A percentile compares a stretch with the other conserved stretches of the same genome.
phyloP scores from a whole-genome alignment of 2,888 invertebrate species.

The Eristalis arbustorum region DNA sequence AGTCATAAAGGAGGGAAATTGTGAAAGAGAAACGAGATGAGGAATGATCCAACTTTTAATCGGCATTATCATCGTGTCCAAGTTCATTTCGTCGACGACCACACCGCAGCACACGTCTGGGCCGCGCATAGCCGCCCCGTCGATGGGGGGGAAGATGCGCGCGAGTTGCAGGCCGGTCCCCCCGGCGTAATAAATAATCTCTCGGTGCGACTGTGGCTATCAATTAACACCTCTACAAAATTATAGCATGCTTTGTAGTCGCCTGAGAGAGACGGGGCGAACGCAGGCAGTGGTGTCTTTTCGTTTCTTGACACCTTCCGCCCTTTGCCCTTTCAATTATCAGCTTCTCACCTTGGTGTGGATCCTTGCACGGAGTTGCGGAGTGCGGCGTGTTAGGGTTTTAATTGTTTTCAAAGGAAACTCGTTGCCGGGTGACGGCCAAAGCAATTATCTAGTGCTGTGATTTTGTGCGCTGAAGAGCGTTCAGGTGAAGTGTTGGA shows the following conservation, averaged over 20 bases:
- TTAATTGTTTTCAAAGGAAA: conserved; percentile 4
- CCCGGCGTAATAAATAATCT: conserved; percentile 61
- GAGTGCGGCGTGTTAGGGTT: not conserved
- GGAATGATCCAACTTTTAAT: conserved; percentile 40
- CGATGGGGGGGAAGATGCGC: conserved; percentile 1
- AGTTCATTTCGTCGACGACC: conserved; percentile 38
- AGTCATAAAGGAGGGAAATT: conserved; percentile 39
- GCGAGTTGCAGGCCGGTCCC: not conserved
- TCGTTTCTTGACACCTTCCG: conserved; percentile 53
- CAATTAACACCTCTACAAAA: conserved; percentile 70
- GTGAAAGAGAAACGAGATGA: conserved; percentile 12
- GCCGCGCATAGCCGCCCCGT: not conserved
- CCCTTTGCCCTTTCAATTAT: conserved; percentile 47
- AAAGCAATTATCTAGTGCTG: not conserved
- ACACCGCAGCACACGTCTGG: not conserved
- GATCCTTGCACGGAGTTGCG: not conserved
- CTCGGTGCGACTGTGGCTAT: conserved; percentile 58
- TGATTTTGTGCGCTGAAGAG: not conserved
- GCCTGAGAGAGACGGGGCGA: not conserved
- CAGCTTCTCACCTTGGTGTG: conserved; percentile 23
- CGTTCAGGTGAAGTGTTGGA: not conserved
- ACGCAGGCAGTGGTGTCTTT: conserved; percentile 16
- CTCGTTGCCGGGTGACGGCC: not conserved
- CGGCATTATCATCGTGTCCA: conserved; percentile 34
- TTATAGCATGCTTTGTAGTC: conserved; percentile 68